Base-by-base conservation (phyloP, 2,113 vertebrate species). In the Heterocephalus glaber region DNA sequence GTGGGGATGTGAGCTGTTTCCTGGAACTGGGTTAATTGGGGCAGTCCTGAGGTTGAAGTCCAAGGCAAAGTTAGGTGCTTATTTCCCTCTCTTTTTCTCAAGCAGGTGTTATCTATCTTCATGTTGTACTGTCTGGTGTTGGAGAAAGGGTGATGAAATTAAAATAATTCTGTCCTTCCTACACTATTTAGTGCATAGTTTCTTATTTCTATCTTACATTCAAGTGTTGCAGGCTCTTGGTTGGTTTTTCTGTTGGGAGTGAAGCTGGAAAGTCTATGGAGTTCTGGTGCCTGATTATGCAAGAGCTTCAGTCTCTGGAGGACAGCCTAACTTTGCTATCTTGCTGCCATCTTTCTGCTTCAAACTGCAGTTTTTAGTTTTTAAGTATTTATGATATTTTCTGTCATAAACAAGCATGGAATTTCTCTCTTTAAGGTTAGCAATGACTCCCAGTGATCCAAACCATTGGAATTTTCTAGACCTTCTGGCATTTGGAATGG, bases 311-410 rank as follows among this genome's bases (percentile, higher is more conserved):
- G 30, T 54, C 17, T 54, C 6, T 52, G 83, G 30, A 65, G 11
- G 19, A 3, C 19, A 35, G 30, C 4, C 44, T 49, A 19, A 47
- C 19, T 22, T 24, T 52, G 20, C 11, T 56, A 26, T 77, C 24
- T 85, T 84, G 14, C 19, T 65, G n/a, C 38, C 9, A 20, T 72
- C 20, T 91, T 74, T 24, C 16, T 74, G 14, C 49, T 47, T 22
- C 3, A 41, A 22, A 44, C 44, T 60, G 10, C 49, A n/a, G 38
- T 82, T 11, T 82, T 76, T 6, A 70, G 16, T 89, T 60, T 2
- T 82, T 93, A 90, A 89, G 2, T 14, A 90, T 26, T 80, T 80
- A 68, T 30, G 17, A 61, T 58, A 17, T 68, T 81, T 96, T 91
- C 16, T 16, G 5, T 19, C 56, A 88, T 80, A 92, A 92, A 26